Base-by-base conservation (phyloP, 2,888 invertebrate species). In the Rhodophaea formosa region DNA sequence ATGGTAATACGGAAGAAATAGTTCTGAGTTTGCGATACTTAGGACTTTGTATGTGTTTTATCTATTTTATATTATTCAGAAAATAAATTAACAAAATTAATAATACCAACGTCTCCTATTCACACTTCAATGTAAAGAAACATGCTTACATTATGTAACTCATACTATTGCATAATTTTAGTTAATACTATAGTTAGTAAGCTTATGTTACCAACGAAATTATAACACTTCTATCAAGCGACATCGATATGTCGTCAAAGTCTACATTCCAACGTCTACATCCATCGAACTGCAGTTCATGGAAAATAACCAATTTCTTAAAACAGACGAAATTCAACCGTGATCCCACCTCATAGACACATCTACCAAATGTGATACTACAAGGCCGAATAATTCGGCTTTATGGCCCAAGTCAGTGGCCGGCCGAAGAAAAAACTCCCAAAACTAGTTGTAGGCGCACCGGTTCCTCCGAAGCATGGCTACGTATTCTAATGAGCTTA, bases 381-480 rank as follows among this genome's bases (percentile, higher is more conserved):
- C 29, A 30, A 17, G 14, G 10, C 7, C 29, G 29, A 7, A 54
- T 44, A 42, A 35, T 43, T 54, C 29, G 12, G 10, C 15, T 54
- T 54, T 30, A 43, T 58, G 17, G 44, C 30, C 55, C 57, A 61
- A 57, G 55, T 57, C 59, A 56, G 46, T 57, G 61, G 57, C 55
- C 55, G 54, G 42, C 10, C 44, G 10, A 29, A 16, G 15, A 53
- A 54, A 45, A 45, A 30, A 39, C 39, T 1, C 30, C 30, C 29
- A 16, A 57, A 57, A 57, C 57, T 32, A 44, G 52, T 57, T 52
- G 12, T 29, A 8, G 35, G 30, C 8, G 51, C 51, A 35, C 51
- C 51, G 51, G 35, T 39, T 45, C 16, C 51, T 15, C 8, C 51
- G 51, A 16, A 17, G 6, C 23, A 7, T 51, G 16, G 10, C 12